Conservation (phyloP, 2,113 vertebrate genomes). For the Scomber japonicus region DNA sequence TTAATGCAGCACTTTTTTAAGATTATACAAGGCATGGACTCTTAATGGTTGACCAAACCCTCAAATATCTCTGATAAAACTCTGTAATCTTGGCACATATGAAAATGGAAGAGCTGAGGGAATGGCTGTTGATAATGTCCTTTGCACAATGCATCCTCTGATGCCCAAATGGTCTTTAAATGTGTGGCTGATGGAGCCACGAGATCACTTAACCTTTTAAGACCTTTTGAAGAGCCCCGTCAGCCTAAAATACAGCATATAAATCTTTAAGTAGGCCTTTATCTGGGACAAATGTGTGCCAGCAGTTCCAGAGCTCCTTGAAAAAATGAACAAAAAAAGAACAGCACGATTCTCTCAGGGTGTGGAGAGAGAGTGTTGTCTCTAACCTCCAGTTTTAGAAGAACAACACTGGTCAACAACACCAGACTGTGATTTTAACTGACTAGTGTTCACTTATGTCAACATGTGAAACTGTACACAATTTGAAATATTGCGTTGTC, state of each 20-base stretch:
- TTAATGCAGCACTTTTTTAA: neutral
- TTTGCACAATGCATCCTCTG: slow-evolving; percentile 30
- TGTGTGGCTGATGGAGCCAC: slow-evolving; percentile 41
- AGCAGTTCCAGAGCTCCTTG: neutral
- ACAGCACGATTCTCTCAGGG: no score
- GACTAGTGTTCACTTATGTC: neutral
- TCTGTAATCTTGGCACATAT: slow-evolving; percentile 12
- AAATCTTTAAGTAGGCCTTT: slow-evolving; percentile 44
- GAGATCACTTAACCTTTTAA: slow-evolving; percentile 68
- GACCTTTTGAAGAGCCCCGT: slow-evolving; percentile 43
- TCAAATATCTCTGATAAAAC: neutral
- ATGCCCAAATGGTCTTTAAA: slow-evolving; percentile 45
- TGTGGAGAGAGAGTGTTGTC: no score
- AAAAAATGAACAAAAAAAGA: neutral
- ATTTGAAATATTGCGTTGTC: neutral
- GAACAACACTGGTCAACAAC: neutral
- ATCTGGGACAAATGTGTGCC: neutral
- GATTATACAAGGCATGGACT: neutral
- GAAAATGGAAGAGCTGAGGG: slow-evolving; percentile 11
- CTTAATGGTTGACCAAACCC: neutral
- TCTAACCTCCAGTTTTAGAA: neutral
- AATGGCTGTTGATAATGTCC: slow-evolving; percentile 18
- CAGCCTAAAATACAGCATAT: slow-evolving; percentile 47
- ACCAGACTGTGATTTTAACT: slow-evolving; percentile 7
- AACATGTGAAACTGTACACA: neutral